Conservation (phyloP, 2,797 vertebrate genomes). For the Agapornis canus region DNA sequence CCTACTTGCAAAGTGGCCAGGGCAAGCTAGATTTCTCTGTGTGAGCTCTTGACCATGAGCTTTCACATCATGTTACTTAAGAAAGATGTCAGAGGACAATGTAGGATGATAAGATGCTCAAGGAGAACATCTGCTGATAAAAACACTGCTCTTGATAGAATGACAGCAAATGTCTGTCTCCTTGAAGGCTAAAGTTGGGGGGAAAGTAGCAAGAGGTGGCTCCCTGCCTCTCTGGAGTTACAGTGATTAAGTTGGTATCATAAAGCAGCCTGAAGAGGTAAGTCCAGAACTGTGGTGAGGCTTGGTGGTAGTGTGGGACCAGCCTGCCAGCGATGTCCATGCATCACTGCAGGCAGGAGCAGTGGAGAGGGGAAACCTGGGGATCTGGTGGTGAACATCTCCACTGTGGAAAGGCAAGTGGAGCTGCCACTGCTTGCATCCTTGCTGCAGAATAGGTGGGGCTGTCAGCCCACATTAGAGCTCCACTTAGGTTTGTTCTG, state of each 20-base stretch:
- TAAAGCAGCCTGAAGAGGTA: neutral
- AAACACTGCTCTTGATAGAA: neutral
- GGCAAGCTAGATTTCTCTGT: neutral
- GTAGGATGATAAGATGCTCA: neutral
- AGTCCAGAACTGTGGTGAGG: neutral
- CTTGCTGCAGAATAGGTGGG: neutral
- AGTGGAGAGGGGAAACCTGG: rapidly evolving
- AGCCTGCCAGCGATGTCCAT: neutral
- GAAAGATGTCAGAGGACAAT: neutral
- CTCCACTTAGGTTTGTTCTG: neutral
- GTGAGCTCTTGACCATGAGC: neutral
- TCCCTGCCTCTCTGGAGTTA: neutral
- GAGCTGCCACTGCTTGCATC: neutral
- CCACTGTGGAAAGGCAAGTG: neutral
- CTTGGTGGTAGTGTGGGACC: neutral
- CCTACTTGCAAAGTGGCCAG: neutral
- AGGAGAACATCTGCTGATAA: neutral
- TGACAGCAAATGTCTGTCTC: neutral
- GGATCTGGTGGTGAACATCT: neutral
- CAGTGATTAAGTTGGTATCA: neutral
- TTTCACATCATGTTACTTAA: neutral
- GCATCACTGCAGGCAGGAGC: neutral
- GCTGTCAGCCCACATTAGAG: neutral
- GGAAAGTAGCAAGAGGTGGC: neutral
- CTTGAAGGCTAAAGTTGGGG: neutral